Evolutionary conservation across 2,888 invertebrate genomes (phyloP).

Genomic region (Amphipoea lucens): DNA sequence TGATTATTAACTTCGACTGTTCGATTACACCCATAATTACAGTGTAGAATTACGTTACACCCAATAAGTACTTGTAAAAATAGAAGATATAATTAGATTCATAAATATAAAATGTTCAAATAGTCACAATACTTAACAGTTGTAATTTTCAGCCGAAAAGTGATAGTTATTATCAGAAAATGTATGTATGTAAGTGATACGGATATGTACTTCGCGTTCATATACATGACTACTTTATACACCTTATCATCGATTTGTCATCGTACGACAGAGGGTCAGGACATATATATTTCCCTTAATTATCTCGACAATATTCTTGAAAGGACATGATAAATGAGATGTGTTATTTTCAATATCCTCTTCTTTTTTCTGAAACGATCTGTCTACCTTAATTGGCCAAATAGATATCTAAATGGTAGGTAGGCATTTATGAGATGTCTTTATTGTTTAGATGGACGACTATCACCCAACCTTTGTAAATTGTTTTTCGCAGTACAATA

Average conservation of each 20-base stretch:
- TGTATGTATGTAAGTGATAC: not conserved
- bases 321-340: constrained; percentile 49
- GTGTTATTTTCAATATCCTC: constrained; percentile 42
- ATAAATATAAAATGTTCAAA: not conserved
- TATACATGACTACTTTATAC: not conserved
- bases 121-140: not conserved
- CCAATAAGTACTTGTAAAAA: not conserved
- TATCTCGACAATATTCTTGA: constrained; percentile 44
- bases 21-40: not conserved
- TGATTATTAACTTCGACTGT: not conserved
- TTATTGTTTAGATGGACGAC: not conserved
- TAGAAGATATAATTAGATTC: not conserved
- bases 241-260: constrained; percentile 34
- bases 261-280: constrained; percentile 21
- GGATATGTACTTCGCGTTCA: not conserved
- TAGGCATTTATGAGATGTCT: not conserved
- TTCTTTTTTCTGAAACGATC: not conserved
- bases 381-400: constrained; percentile 19
- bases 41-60: not conserved
- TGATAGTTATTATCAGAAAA: not conserved
- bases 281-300: constrained; percentile 45
- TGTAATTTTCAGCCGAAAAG: not conserved
- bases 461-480: not conserved
- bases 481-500: not conserved
- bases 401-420: constrained; percentile 6